Evolutionary conservation across 2,888 invertebrate genomes (phyloP).

Genomic region (Agrilus cyanescens): DNA sequence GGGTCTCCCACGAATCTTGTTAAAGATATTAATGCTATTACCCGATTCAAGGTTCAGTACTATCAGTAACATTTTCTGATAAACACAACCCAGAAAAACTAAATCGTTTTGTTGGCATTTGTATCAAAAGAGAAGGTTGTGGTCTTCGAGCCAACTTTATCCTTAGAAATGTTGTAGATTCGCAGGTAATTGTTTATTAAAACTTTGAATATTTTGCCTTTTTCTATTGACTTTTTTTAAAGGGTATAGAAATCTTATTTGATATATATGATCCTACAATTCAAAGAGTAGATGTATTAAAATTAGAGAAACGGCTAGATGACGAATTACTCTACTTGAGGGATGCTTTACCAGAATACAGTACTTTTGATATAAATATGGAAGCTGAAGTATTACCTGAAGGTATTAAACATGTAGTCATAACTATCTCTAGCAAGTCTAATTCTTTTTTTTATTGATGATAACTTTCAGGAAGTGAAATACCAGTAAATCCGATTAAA

Average conservation of each 20-base stretch:
- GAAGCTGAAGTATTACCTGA: slow-evolving; percentile 69
- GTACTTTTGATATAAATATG: slow-evolving; percentile 88
- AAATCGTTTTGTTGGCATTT: slow-evolving; percentile 86
- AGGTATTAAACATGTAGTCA: slow-evolving; percentile 39
- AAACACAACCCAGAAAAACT: slow-evolving; percentile 72
- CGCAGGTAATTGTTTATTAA: slow-evolving; percentile 40
- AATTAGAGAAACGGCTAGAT: slow-evolving; percentile 87
- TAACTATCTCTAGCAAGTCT: too few relatives aligned
- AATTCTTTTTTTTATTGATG: slow-evolving; percentile 7
- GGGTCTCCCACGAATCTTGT: too few relatives aligned
- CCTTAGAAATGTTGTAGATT: slow-evolving; percentile 86
- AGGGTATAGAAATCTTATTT: slow-evolving; percentile 57
- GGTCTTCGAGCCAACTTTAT: slow-evolving; percentile 79
- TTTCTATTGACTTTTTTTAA: slow-evolving; percentile 14
- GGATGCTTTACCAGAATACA: slow-evolving; percentile 84
- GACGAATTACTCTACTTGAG: slow-evolving; percentile 76
- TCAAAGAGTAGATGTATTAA: slow-evolving; percentile 78
- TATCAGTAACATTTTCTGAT: slow-evolving; percentile 82
- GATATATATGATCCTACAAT: slow-evolving; percentile 91
- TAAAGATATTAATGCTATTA: too few relatives aligned
- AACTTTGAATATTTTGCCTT: background rate
- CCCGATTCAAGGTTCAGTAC: slow-evolving; percentile 56
- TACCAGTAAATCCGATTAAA: slow-evolving; percentile 37
- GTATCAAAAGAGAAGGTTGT: slow-evolving; percentile 71
- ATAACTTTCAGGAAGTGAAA: slow-evolving; percentile 22